Percentiles rank a stretch among this genome's conserved stretches.
These are phyloP conservation scores for Cricetomys ansorgei DNA, from an alignment of 2,113 vertebrate species.

Conservation along the genomic window DNA sequence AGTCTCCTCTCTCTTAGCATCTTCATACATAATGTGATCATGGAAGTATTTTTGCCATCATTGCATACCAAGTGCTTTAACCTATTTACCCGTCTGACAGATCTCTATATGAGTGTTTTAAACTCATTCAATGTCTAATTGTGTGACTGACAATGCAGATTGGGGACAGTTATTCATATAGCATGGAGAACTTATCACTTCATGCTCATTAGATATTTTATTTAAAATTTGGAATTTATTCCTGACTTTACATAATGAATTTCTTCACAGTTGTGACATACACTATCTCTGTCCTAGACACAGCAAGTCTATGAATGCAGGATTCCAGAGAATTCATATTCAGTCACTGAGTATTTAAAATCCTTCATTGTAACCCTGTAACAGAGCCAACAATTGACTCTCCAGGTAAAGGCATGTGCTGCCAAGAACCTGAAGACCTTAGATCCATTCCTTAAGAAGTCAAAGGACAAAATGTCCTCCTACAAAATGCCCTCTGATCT, in stretches of 20 bases:
- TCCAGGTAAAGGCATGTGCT: not conserved
- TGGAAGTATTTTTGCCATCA: not conserved
- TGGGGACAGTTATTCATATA: not conserved
- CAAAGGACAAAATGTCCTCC: not conserved
- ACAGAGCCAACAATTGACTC: not conserved
- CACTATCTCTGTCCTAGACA: not conserved
- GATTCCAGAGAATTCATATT: not conserved
- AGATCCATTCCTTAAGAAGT: not conserved
- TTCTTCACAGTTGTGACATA: not conserved
- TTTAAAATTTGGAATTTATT: not conserved
- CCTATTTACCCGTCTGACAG: not conserved
- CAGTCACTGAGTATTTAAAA: not conserved
- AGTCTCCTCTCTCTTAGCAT: not conserved
- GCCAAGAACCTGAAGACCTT: not conserved
- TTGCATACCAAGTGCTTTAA: not conserved
- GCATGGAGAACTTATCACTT: not conserved
- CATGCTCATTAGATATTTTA: not conserved
- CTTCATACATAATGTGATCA: not conserved
- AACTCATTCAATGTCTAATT: not conserved
- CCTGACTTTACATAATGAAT: not conserved
- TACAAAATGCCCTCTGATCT: not conserved
- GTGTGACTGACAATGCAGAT: not conserved
- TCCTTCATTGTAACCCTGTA: not conserved
- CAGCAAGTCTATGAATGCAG: not conserved
- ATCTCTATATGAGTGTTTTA: not conserved